These are phyloP conservation scores for Kryptopterus vitreolus DNA, from an alignment of 2,797 vertebrate genomes.

Conservation along the genomic window DNA sequence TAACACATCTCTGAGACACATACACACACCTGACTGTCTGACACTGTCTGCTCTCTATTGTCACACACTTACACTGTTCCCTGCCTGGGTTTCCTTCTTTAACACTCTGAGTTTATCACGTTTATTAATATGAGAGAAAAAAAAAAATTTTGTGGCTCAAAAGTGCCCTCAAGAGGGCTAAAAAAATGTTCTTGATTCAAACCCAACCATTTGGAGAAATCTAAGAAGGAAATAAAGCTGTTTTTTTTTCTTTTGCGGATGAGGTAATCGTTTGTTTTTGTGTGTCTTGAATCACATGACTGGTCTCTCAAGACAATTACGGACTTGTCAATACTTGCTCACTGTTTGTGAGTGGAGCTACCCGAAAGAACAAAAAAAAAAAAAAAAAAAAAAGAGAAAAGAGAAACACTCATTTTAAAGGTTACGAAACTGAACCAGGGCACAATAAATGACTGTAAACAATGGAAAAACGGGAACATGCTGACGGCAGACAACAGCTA, in stretches of 20 bases:
- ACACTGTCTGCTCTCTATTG: background rate
- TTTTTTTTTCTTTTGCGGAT: constrained; percentile 23
- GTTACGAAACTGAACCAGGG: background rate
- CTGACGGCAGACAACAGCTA: constrained; percentile 39
- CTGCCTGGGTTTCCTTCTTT: background rate
- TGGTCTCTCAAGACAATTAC: constrained; percentile 11
- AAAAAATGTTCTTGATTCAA: background rate
- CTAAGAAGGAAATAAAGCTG: constrained; percentile 16
- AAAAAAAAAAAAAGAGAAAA: background rate
- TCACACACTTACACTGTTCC: constrained; percentile 15
- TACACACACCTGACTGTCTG: constrained; percentile 3
- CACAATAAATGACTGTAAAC: constrained; percentile 30
- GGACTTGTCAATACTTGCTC: constrained; percentile 34
- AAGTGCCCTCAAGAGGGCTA: constrained; percentile 28
- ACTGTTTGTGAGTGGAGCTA: background rate
- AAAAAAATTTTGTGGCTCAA: constrained; percentile 3
- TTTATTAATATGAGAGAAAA: background rate
- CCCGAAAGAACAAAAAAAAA: background rate
- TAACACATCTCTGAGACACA: constrained; percentile 1
- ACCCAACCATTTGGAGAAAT: background rate
- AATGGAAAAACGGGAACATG: constrained; percentile 38
- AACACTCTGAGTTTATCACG: background rate
- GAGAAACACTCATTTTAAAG: constrained; percentile 4
- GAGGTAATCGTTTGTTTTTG: constrained; percentile 11
- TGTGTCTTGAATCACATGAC: constrained; percentile 24